Base-by-base conservation (phyloP, 2,888 invertebrate genomes). In the Melanophora roralis region DNA sequence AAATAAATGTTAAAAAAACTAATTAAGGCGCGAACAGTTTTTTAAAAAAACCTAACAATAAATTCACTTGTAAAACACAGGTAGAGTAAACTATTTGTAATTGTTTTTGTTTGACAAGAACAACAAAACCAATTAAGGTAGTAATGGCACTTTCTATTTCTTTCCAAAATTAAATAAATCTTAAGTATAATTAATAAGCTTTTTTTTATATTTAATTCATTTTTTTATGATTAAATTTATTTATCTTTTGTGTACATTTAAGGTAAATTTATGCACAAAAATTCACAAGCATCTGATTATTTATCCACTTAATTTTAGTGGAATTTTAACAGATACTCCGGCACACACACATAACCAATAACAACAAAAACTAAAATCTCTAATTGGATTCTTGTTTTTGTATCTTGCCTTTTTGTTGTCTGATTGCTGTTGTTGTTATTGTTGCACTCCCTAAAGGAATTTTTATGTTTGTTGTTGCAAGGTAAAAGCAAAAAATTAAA, bases 371-470 rank as follows among this genome's bases (percentile, higher is more conserved):
- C 34, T 27, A 2, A 43, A 65, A 43, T 16, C 55, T 71, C 75
- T 80, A 67, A 72, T 80, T 68, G 62, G 76, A 64, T 80, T 80
- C 65, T 74, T 75, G 27, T 74, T 69, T 45, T 45, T 14, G 65
- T 69, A 34, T 32, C 57, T 64, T 57, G 55, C 27, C 9, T 74
- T 64, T 57, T 65, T 68, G 73, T 68, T 36, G 69, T 3, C 38
- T 71, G 16, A 74, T 59, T 16, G n/a, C n/a, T n/a, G n/a, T 73
- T 59, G 23, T 67, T 65, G 45, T 65, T 27, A 27, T 27, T 79
- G 38, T 62, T 62, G 62, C 14, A 76, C 72, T 80, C 67, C 69
- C 72, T 73, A 68, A 62, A 76, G 80, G 80, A 80, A 72, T 60
- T 78, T 69, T 62, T 62, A 14, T 68, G 40, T 38, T 45, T 55